These are phyloP conservation scores for Harpalus rubripes DNA, from an alignment of 2,888 invertebrate species.

Conservation along the genomic window DNA sequence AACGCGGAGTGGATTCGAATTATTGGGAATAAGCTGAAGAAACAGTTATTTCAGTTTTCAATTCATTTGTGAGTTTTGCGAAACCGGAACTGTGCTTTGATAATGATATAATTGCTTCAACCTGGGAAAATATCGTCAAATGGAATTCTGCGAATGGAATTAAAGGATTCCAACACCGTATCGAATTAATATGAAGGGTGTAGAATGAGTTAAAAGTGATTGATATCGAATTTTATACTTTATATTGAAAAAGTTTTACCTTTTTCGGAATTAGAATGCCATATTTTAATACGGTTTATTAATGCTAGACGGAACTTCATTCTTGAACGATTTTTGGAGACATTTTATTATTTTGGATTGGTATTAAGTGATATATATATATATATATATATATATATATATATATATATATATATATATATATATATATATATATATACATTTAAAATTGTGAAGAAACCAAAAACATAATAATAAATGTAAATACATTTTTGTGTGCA, in stretches of 20 bases:
- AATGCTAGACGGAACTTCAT: no score
- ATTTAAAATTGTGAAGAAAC: no score
- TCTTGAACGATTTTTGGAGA: no score
- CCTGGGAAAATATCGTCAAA: constrained; percentile 15
- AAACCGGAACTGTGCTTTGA: constrained; percentile 24
- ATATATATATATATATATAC: no score
- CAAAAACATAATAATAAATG: no score
- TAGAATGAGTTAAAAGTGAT: not conserved
- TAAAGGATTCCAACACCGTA: not conserved
- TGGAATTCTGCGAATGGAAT: constrained; percentile 11
- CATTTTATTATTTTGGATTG: no score
- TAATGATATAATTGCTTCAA: constrained; percentile 41
- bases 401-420: no score
- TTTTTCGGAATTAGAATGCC: not conserved
- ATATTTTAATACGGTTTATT: no score
- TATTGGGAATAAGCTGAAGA: constrained; percentile 21
- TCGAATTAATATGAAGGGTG: not conserved
- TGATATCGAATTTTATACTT: not conserved
- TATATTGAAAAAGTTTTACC: not conserved
- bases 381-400: no score
- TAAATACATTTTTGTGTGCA: no score
- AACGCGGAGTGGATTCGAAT: not conserved
- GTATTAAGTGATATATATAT: no score
- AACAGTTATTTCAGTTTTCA: constrained; percentile 36
- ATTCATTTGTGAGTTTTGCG: constrained; percentile 16